Percentiles rank a stretch among this genome's conserved stretches.
Conservation (phyloP, 2,888 invertebrate genomes). For the Dastarcus helophoroides region DNA sequence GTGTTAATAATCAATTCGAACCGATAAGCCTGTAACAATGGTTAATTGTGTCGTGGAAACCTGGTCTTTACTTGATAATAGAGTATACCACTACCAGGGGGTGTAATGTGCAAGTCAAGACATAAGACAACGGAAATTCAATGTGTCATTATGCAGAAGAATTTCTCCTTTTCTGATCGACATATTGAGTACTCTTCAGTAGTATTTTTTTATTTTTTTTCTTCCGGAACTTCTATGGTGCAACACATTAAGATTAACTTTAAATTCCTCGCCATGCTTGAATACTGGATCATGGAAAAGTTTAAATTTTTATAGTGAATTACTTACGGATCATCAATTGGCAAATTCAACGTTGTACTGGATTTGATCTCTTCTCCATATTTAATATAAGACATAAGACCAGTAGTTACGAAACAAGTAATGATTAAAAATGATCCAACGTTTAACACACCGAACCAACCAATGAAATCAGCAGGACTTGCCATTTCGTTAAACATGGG, state of each 20-base stretch:
- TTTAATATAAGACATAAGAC: conserved; percentile 74
- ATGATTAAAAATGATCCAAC: conserved; percentile 71
- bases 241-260: neutral
- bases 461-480: conserved; percentile 59
- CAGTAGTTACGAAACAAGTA: conserved; percentile 60
- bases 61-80: too few species aligned
- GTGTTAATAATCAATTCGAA: too few species aligned
- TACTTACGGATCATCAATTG: conserved; percentile 44
- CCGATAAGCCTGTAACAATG: too few species aligned
- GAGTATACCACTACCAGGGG: too few species aligned
- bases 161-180: too few species aligned
- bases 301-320: conserved; percentile 3
- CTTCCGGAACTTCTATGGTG: too few species aligned
- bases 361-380: conserved; percentile 68
- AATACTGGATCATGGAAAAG: neutral
- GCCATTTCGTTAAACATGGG: conserved; percentile 83
- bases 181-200: too few species aligned
- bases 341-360: conserved; percentile 76
- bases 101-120: too few species aligned
- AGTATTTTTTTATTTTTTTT: too few species aligned
- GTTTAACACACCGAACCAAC: conserved; percentile 69
- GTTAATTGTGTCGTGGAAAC: too few species aligned
- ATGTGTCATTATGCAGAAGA: too few species aligned
- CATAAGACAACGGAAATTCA: too few species aligned
- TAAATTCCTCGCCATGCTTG: neutral